phyloP scores from a whole-genome alignment of 2,888 invertebrate genomes.

The Noctuana brunneofusca region DNA sequence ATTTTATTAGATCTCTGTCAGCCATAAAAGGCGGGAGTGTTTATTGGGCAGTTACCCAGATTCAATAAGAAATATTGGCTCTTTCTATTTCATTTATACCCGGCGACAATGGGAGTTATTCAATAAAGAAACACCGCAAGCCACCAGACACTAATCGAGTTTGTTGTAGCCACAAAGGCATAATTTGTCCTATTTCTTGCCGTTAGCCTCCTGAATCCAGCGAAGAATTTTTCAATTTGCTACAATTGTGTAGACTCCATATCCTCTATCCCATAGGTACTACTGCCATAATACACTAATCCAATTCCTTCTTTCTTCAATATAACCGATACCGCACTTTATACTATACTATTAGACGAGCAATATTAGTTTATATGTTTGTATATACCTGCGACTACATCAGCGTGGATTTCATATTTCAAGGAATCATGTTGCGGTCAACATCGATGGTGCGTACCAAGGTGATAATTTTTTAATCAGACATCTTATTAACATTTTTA shows the following conservation, averaged over 20 bases:
- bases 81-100: conserved; percentile 35
- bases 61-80: conserved; percentile 62
- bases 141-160: conserved; percentile 22
- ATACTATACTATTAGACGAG: no score
- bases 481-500: no score
- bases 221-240: neutral
- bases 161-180: conserved; percentile 17
- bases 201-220: neutral
- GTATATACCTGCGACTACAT: no score
- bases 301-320: neutral
- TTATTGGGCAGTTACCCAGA: conserved; percentile 67
- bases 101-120: conserved; percentile 25
- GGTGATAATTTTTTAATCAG: no score
- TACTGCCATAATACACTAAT: neutral
- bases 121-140: conserved; percentile 22
- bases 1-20: conserved; percentile 49
- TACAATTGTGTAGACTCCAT: no score
- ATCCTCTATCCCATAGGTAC: no score
- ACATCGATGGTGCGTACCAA: no score
- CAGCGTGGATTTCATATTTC: no score
- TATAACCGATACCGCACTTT: neutral
- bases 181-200: conserved; percentile 10
- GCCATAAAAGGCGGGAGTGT: conserved; percentile 52
- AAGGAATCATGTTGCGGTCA: no score
- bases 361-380: no score